Conservation (phyloP, 1,140 invertebrate genomes). For the Philotrypesis tridentata region DNA sequence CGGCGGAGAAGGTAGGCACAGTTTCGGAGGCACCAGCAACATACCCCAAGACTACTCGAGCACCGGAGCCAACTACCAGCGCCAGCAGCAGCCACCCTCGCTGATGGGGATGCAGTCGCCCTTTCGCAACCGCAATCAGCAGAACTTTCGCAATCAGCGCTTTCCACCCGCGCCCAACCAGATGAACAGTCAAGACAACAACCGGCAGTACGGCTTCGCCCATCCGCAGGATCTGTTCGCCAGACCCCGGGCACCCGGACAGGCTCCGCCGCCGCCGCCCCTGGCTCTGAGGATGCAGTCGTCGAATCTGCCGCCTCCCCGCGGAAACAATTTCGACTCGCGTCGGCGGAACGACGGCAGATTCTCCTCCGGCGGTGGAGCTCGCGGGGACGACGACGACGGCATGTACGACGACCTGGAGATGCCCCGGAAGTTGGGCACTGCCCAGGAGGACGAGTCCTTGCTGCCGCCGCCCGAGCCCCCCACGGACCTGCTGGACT, state of each 20-base stretch:
- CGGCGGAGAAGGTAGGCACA: conserved; percentile 61
- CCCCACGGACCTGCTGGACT: conserved; percentile 71
- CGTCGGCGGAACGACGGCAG: background rate
- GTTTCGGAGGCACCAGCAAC: conserved; percentile 61
- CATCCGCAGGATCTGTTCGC: conserved; percentile 24
- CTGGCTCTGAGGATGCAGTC: conserved; percentile 41
- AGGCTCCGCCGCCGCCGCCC: conserved; percentile 46
- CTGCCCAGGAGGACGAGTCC: conserved; percentile 51
- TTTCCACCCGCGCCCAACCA: conserved; percentile 55
- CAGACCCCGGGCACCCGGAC: conserved; percentile 18
- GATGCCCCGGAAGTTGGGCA: conserved; percentile 55
- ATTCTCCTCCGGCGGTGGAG: background rate
- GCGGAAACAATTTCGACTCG: background rate
- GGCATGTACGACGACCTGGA: conserved; percentile 70
- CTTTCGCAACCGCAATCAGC: conserved; percentile 67
- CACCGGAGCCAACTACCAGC: background rate
- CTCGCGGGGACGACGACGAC: conserved; percentile 55
- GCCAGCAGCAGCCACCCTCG: background rate
- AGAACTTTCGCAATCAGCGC: conserved; percentile 63
- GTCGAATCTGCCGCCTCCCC: background rate
- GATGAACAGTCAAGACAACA: conserved; percentile 43
- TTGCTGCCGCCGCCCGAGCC: conserved; percentile 74
- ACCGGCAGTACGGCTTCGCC: background rate
- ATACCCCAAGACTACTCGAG: conserved; percentile 34
- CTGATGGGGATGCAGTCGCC: conserved; percentile 48